These are phyloP conservation scores for Notodonta dromedarius DNA, from an alignment of 2,888 invertebrate genomes.

Conservation along the genomic window DNA sequence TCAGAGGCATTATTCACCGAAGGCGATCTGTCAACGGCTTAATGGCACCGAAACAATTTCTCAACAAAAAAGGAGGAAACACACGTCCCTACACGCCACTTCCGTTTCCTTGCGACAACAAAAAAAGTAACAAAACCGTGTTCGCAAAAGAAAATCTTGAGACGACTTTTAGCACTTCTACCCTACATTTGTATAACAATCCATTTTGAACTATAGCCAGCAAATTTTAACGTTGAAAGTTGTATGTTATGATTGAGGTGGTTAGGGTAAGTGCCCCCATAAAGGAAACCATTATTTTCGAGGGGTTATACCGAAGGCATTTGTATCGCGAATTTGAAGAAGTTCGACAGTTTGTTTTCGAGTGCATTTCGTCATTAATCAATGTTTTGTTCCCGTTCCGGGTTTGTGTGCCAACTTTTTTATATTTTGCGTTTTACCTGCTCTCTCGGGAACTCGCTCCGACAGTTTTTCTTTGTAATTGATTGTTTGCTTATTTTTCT, in stretches of 20 bases:
- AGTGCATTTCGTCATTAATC: conserved; percentile 84
- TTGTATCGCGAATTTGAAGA: conserved; percentile 83
- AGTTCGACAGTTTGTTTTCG: conserved; percentile 84
- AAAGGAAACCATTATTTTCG: conserved; percentile 83
- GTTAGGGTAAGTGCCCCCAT: conserved; percentile 50
- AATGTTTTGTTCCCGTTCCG: conserved; percentile 77
- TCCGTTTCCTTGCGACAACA: conserved; percentile 75
- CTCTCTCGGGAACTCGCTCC: conserved; percentile 61
- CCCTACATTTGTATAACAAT: conserved; percentile 42
- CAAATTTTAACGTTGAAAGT: conserved; percentile 26
- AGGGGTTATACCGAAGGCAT: conserved; percentile 78
- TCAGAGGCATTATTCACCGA: conserved; percentile 72
- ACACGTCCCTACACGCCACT: conserved; percentile 77
- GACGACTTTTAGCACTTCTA: conserved; percentile 58
- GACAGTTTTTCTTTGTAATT: conserved; percentile 77
- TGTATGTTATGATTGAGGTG: conserved; percentile 18
- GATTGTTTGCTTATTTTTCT: conserved; percentile 63
- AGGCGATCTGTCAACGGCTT: conserved; percentile 82
- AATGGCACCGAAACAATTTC: conserved; percentile 83
- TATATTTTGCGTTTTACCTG: conserved; percentile 79
- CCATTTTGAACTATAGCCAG: conserved; percentile 23
- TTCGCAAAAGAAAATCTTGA: conserved; percentile 64
- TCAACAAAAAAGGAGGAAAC: conserved; percentile 81
- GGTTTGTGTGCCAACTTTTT: conserved; percentile 48
- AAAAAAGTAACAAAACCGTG: conserved; percentile 74